Evolutionary conservation across 2,888 invertebrate genomes (phyloP), one percentile per base, ranked within the genome.

Genomic region (Pheosia gnoma): DNA sequence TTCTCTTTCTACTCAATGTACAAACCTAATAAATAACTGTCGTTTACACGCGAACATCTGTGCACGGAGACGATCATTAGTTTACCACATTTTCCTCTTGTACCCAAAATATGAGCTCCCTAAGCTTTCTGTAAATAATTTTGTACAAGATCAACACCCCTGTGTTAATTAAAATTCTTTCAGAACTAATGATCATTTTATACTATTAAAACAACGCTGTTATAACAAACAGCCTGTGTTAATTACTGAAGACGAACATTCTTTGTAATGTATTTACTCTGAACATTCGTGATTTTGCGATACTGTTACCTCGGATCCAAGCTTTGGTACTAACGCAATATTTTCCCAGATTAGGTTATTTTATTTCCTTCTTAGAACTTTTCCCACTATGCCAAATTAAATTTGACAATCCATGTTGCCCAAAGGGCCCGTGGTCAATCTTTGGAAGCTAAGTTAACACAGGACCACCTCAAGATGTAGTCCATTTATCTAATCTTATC

Each of bases 11-110:
- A 62, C 70, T 68, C 66, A 69, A 74, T 67, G 66, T 72, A 63
- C 74, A 76, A 71, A 62, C 51, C 64, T 68, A 70, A 80, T 77
- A 78, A 82, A 83, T 80, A 71, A 68, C 63, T 61, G 74, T 74
- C 68, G 70, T 67, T 63, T 70, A 65, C 63, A 75, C 71, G 73
- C 79, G 75, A 80, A 76, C 70, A 68, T 68, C 69, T 76, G 78
- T 25, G 25, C n/a, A n/a, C n/a, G n/a, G n/a, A n/a, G n/a, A 25
- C 0, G 25, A 25, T 25, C 25, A 80, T 81, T 79, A 75, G 63
- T 71, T 59, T 54, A 63, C 62, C 65, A 62, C 58, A 59, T 70
- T 70, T 67, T 66, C 63, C 60, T 53, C 45, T 36, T 56, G 41
- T 11, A 47, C 47, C 41, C 51, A 51, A 25, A 53, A 53, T 37